Base-by-base conservation (phyloP, 1,140 invertebrate genomes). In the Ceratosolen fusciceps region DNA sequence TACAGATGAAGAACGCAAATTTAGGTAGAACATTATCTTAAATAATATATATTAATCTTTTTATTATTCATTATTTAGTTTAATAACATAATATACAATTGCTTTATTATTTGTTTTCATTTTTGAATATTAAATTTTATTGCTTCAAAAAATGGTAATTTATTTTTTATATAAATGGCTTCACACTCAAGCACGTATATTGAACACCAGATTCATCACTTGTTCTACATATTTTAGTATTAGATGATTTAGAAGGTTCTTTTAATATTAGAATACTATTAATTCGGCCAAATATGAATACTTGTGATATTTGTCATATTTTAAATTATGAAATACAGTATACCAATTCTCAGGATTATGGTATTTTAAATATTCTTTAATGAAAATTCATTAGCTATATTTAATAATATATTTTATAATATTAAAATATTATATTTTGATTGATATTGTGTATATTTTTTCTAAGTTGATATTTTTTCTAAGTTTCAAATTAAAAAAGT, bases 301-400 rank as follows among this genome's bases (percentile, higher is more conserved):
- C 96, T 0, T 93, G 95, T 39, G 97, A 98, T 90, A 94, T 99
- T 58, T 97, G 97, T 90, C 94, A 96, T 65, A 96, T 98, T 83
- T 96, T 98, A 80, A 97, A 97, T 0, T 96, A 98, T 86, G 97
- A 98, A 87, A 95, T 97, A 75, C 92, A 95, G 83, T 96, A 98
- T 56, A 98, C 97, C 16, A 98, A 98, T 91, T 96, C 97, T 37
- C 97, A 98, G 88, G 97, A 98, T 88, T 99, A 98, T 89, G 96
- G 96, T 31, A 92, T 99, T n/a, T 98, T 96, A 96, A 83, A 90
- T 98, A 43, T 94, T 96, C 31, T 94, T 97, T 85, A 96, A 96
- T 83, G 95, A 97, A 93, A 96, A 96, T 96, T n/a, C n/a, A n/a
- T n/a, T n/a, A n/a, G n/a, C n/a, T n/a, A n/a, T n/a, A n/a, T n/a